A percentile compares a stretch with the other conserved stretches of the same genome.
Conservation (phyloP, 2,888 invertebrate species). For the Slavum lentiscoides region DNA sequence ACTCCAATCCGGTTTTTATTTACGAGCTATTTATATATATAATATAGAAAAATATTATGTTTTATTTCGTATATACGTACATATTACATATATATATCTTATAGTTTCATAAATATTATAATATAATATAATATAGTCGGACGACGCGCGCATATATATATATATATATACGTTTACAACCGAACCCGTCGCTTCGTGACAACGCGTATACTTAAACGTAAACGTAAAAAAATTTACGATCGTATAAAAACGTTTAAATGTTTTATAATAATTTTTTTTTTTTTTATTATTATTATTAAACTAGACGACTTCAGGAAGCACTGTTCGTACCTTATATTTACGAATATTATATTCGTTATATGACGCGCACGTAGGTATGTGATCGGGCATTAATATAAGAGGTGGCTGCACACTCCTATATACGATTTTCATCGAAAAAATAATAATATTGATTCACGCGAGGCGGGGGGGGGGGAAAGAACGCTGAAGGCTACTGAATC, state of each 20-base stretch:
- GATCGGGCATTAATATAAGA: too few species aligned
- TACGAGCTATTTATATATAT: not conserved
- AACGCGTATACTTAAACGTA: not conserved
- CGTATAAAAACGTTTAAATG: conserved; percentile 7
- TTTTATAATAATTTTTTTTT: conserved; percentile 16
- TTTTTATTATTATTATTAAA: not conserved
- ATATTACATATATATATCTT: too few species aligned
- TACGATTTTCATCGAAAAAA: too few species aligned
- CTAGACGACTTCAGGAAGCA: too few species aligned
- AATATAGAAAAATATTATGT: not conserved
- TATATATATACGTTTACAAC: conserved; percentile 20
- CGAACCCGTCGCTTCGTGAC: not conserved
- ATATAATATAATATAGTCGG: not conserved
- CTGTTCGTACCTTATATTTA: too few species aligned
- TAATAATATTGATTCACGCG: too few species aligned
- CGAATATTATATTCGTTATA: too few species aligned
- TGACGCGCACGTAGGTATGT: too few species aligned
- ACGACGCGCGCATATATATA: not conserved
- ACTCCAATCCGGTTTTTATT: conserved; percentile 21
- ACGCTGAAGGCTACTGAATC: too few species aligned
- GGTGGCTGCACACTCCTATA: too few species aligned
- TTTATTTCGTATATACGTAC: not conserved
- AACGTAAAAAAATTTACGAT: conserved; percentile 29
- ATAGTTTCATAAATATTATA: not conserved
- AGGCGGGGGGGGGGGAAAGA: too few species aligned